A percentile compares a stretch with the other conserved stretches of the same genome.
phyloP scores from a whole-genome alignment of 2,113 vertebrate species.

The Grallaria varia region DNA sequence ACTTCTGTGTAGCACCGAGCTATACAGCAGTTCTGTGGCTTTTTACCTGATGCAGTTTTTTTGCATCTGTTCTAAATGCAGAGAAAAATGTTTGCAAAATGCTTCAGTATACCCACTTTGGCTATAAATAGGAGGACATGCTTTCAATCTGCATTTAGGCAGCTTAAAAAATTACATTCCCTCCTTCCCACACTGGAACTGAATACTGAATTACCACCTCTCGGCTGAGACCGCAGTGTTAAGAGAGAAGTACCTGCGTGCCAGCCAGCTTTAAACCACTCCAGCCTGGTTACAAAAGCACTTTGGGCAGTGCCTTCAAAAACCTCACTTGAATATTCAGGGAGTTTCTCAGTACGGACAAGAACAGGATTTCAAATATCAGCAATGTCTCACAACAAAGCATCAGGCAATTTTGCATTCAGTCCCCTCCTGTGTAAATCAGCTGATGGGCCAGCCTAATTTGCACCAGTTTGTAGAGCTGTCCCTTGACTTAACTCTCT shows the following conservation, averaged over 20 bases:
- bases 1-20: not conserved
- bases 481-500: not conserved
- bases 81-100: not conserved
- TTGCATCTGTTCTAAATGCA: not conserved
- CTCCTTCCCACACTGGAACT: not conserved
- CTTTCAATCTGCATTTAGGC: slow-evolving; percentile 9
- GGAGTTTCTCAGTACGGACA: not conserved
- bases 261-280: not conserved
- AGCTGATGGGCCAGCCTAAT: not conserved
- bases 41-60: not conserved
- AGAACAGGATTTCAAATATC: not conserved
- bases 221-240: not conserved
- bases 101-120: not conserved
- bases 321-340: not conserved
- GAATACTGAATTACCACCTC: not conserved
- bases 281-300: not conserved
- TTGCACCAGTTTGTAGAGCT: not conserved
- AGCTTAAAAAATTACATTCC: slow-evolving; percentile 3
- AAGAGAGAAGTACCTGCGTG: not conserved
- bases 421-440: not conserved
- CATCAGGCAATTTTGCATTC: not conserved
- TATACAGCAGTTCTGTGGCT: not conserved
- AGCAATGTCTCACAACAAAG: not conserved
- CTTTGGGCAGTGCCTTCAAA: not conserved
- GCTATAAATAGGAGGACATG: not conserved